These are phyloP conservation scores for Sterna hirundo DNA, from an alignment of 2,113 vertebrate genomes.

Conservation along the genomic window DNA sequence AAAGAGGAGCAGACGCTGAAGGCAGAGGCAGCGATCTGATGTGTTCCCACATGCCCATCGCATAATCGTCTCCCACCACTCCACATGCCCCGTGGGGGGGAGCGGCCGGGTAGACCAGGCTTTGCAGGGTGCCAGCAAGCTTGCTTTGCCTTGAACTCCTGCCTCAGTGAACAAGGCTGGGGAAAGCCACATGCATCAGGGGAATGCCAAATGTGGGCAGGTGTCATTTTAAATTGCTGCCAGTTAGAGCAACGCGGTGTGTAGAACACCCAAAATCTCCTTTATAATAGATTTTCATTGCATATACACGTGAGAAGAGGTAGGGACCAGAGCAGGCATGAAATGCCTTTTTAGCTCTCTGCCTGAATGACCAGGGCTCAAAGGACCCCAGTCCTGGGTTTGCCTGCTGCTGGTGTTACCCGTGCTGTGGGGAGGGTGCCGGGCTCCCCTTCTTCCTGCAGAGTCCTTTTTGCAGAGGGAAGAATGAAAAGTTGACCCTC, in stretches of 20 bases:
- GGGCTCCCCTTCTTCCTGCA: not conserved
- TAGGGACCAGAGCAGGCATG: not conserved
- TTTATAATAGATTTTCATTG: not conserved
- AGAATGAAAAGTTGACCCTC: not conserved
- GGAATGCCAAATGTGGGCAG: not conserved
- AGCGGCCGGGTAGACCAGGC: not conserved
- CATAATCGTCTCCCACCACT: not conserved
- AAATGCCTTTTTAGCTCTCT: not conserved
- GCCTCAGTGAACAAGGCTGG: not conserved
- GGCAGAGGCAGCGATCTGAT: rapidly evolving
- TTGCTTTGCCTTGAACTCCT: not conserved
- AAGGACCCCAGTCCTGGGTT: not conserved
- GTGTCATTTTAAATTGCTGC: not conserved
- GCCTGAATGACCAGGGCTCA: not conserved
- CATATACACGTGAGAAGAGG: not conserved
- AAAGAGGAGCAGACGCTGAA: not conserved
- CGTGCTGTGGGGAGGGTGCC: not conserved
- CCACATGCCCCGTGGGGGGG: rapidly evolving
- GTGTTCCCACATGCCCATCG: not conserved
- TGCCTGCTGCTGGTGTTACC: not conserved
- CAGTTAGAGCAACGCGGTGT: not conserved
- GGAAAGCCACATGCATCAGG: not conserved
- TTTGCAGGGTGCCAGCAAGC: not conserved
- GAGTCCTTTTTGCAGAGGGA: not conserved
- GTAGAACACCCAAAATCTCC: not conserved